phyloP scores from a whole-genome alignment of 1,140 invertebrate genomes.

The Centruroides sculpturatus region DNA sequence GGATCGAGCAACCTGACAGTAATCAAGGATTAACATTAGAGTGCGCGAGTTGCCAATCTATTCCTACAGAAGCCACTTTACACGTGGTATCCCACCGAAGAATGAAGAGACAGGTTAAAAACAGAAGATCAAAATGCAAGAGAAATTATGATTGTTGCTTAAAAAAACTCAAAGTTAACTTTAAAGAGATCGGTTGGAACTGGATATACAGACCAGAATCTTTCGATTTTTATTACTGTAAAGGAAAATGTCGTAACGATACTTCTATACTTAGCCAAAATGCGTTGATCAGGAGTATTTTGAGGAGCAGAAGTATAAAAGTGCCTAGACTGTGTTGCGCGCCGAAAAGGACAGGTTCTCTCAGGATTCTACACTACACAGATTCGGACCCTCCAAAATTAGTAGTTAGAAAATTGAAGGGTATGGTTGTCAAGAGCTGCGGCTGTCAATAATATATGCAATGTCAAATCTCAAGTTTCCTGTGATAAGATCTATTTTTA shows the following conservation, averaged over 20 bases:
- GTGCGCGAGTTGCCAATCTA: too few relatives aligned
- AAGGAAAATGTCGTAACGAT: constrained; percentile 49
- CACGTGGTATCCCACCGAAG: too few relatives aligned
- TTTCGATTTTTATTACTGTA: constrained; percentile 57
- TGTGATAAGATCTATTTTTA: too few relatives aligned
- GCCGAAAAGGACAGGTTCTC: constrained; percentile 46
- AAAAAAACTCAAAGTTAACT: constrained; percentile 45
- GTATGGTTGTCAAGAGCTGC: constrained; percentile 55
- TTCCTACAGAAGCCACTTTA: too few relatives aligned
- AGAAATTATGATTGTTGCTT: constrained; percentile 37
- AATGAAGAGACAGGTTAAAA: too few relatives aligned
- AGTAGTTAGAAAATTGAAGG: constrained; percentile 51
- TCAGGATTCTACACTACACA: constrained; percentile 51
- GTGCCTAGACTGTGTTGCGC: constrained; percentile 54
- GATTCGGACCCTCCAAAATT: constrained; percentile 44
- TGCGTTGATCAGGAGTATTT: constrained; percentile 49
- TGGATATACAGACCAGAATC: constrained; percentile 51
- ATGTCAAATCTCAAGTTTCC: too few relatives aligned
- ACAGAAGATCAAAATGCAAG: background rate
- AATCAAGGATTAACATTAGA: too few relatives aligned
- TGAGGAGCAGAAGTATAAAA: constrained; percentile 24
- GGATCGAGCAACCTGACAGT: too few relatives aligned
- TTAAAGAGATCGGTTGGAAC: constrained; percentile 51
- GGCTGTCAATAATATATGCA: constrained; percentile 43
- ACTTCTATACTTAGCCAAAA: constrained; percentile 55